Evolutionary conservation across 64 coral and sea anemone genomes (phyloP).

Genomic region (Acropora tenuis): DNA sequence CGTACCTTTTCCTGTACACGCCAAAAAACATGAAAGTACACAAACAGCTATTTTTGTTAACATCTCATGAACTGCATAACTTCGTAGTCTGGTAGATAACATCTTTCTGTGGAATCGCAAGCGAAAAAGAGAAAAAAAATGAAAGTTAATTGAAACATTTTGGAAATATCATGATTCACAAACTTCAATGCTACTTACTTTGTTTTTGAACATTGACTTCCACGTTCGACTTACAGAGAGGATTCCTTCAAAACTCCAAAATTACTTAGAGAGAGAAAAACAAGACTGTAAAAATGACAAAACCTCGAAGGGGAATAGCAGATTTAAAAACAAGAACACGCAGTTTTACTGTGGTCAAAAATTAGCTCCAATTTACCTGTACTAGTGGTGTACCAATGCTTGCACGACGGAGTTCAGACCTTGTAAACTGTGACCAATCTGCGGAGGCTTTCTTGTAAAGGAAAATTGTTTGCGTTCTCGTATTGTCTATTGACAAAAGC

Average conservation of each 20-base stretch:
- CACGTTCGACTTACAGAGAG: too few relatives aligned
- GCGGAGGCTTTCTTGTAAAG: neutral
- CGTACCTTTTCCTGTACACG: neutral
- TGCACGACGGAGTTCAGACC: neutral
- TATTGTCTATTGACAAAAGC: neutral
- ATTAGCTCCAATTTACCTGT: neutral
- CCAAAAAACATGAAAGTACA: neutral
- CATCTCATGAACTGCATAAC: neutral
- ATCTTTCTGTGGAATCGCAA: neutral
- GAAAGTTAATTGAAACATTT: neutral
- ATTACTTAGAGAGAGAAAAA: too few relatives aligned
- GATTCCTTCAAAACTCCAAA: too few relatives aligned
- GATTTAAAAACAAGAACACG: too few relatives aligned
- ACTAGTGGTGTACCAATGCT: neutral
- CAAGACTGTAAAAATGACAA: too few relatives aligned
- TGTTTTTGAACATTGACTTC: too few relatives aligned
- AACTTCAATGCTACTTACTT: too few relatives aligned
- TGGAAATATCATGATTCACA: neutral
- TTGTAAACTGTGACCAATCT: neutral
- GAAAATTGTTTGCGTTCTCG: neutral
- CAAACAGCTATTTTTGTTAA: constrained; percentile 4
- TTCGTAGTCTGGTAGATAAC: neutral
- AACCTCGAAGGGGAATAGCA: too few relatives aligned
- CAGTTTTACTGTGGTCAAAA: neutral
- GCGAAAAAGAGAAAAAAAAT: neutral